A percentile compares a stretch with the other conserved stretches of the same genome.
Evolutionary conservation across 2,888 invertebrate genomes (phyloP).

Genomic region (Helleia helle): DNA sequence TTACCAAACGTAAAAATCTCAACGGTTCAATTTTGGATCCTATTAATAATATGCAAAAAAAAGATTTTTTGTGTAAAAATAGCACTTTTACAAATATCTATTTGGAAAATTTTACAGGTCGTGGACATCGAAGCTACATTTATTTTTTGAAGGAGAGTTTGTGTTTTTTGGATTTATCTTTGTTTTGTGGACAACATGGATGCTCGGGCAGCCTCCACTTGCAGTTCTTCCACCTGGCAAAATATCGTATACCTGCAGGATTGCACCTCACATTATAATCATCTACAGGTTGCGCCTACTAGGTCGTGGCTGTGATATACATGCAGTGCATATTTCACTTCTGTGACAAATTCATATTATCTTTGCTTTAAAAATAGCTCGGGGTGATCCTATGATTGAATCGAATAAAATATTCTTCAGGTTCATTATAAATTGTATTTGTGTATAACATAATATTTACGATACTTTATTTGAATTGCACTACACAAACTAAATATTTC

Average conservation of each 20-base stretch:
- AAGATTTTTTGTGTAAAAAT: conserved; percentile 59
- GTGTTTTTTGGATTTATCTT: conserved; percentile 67
- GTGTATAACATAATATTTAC: conserved; percentile 5
- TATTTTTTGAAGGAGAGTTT: conserved; percentile 69
- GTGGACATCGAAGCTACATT: conserved; percentile 59
- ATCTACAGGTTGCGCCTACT: conserved; percentile 64
- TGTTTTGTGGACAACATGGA: conserved; percentile 77
- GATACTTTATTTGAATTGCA: background rate
- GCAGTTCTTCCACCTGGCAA: conserved; percentile 89
- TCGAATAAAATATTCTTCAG: background rate
- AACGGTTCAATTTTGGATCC: conserved; percentile 59
- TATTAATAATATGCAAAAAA: conserved; percentile 51
- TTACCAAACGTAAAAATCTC: conserved; percentile 56
- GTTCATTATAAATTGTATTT: background rate
- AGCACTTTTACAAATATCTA: conserved; percentile 63
- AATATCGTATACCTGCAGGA: conserved; percentile 85
- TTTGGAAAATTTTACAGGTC: conserved; percentile 55
- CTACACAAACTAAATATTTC: background rate
- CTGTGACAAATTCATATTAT: conserved; percentile 17
- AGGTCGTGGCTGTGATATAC: conserved; percentile 39
- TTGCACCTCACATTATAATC: conserved; percentile 72
- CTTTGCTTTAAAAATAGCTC: background rate
- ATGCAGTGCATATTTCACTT: conserved; percentile 40
- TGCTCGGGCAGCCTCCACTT: conserved; percentile 82
- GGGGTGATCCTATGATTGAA: background rate